These are phyloP conservation scores for Cyanoderma ruficeps DNA, from an alignment of 2,113 vertebrate species.

Conservation along the genomic window DNA sequence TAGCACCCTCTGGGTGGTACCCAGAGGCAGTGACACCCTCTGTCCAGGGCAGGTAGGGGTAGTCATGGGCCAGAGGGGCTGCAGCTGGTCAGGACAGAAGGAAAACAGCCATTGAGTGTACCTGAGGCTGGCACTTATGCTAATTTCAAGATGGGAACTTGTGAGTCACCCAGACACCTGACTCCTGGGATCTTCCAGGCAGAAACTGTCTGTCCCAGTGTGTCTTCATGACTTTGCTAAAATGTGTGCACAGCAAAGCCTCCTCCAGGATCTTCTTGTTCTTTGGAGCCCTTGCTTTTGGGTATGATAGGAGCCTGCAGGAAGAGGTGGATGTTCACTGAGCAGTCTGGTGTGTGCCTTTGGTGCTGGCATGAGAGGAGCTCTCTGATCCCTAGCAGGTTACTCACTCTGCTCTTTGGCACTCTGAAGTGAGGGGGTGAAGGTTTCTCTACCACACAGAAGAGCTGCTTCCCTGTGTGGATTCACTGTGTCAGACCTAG, in stretches of 20 bases:
- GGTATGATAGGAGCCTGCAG: neutral
- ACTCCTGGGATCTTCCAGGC: neutral
- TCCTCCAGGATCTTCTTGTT: neutral
- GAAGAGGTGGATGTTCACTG: neutral
- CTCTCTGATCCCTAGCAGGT: neutral
- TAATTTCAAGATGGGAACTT: neutral
- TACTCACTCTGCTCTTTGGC: neutral
- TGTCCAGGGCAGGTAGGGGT: neutral
- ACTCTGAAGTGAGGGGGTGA: neutral
- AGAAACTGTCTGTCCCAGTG: neutral
- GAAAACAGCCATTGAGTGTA: neutral
- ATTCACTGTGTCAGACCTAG: neutral
- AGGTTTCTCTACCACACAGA: neutral
- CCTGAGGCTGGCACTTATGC: neutral
- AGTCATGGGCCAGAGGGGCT: neutral
- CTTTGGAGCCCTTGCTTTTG: neutral
- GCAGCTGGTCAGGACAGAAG: neutral
- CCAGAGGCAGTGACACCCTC: neutral
- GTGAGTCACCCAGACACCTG: neutral
- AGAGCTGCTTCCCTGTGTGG: neutral
- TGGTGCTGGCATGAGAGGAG: neutral
- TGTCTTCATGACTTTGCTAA: neutral
- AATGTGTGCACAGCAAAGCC: neutral
- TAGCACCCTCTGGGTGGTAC: neutral
- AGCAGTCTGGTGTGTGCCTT: neutral